These are phyloP conservation scores for Saguinus imperator DNA, from an alignment of 2,113 vertebrate species.

Conservation along the genomic window DNA sequence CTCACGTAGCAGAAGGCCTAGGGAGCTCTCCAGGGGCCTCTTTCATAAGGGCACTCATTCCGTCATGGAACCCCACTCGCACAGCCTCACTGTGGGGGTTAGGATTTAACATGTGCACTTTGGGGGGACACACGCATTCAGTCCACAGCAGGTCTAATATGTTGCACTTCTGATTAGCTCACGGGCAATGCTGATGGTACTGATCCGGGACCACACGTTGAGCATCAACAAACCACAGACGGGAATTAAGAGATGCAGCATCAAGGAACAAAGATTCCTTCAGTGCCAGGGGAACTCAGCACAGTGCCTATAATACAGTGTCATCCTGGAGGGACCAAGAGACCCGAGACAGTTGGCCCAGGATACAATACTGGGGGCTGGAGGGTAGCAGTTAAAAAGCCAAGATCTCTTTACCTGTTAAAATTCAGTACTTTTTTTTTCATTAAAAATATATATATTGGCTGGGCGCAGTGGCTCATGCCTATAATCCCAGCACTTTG, in stretches of 20 bases:
- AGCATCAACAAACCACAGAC: too few species aligned
- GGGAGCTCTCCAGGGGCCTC: neutral
- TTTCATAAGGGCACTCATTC: neutral
- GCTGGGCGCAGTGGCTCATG: too few species aligned
- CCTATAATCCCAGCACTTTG: too few species aligned
- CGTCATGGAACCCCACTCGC: neutral
- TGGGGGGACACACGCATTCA: too few species aligned
- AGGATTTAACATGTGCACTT: neutral
- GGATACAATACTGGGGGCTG: neutral
- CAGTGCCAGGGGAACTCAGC: neutral
- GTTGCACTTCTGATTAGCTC: neutral
- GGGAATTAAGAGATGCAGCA: neutral
- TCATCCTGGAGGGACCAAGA: neutral
- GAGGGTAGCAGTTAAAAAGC: neutral
- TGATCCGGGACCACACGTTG: neutral
- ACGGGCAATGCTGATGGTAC: neutral
- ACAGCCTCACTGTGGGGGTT: neutral
- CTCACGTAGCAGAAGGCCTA: neutral
- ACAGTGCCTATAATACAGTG: neutral
- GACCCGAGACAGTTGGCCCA: neutral
- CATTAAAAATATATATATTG: too few species aligned
- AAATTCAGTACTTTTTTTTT: neutral
- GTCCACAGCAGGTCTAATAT: neutral
- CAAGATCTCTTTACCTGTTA: neutral
- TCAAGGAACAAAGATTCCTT: neutral